Evolutionary conservation across 1,140 invertebrate genomes (phyloP).

Genomic region (Bombus difficillimus): DNA sequence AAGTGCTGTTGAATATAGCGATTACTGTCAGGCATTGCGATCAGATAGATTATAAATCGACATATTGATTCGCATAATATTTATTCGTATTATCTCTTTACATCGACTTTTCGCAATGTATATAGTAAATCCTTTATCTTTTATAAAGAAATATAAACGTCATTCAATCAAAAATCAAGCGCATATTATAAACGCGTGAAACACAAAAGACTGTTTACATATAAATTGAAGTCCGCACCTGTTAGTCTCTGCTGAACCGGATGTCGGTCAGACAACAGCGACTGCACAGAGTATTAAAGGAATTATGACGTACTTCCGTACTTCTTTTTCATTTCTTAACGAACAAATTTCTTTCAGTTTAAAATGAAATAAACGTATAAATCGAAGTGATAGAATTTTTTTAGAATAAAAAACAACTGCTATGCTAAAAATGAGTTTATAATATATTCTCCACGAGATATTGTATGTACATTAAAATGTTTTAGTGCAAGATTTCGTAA

Average conservation of each 20-base stretch:
- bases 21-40: slow-evolving; percentile 35
- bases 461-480: too few species aligned
- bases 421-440: too few species aligned
- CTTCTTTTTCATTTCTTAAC: too few species aligned
- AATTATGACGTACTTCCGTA: not conserved
- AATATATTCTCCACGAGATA: too few species aligned
- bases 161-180: not conserved
- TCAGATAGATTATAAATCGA: slow-evolving; percentile 32
- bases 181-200: too few species aligned
- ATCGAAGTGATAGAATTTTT: too few species aligned
- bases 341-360: too few species aligned
- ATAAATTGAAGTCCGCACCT: slow-evolving; percentile 48
- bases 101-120: not conserved
- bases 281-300: slow-evolving; percentile 40
- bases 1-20: not conserved
- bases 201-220: too few species aligned
- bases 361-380: too few species aligned
- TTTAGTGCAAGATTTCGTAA: too few species aligned
- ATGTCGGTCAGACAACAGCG: slow-evolving; percentile 67
- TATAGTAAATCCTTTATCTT: not conserved
- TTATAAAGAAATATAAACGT: not conserved
- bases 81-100: not conserved
- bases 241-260: slow-evolving; percentile 51
- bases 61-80: too few species aligned
- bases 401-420: too few species aligned